A percentile compares a stretch with the other conserved stretches of the same genome.
Conservation (phyloP, 1,140 invertebrate genomes). For the Vollenhovia emeryi region DNA sequence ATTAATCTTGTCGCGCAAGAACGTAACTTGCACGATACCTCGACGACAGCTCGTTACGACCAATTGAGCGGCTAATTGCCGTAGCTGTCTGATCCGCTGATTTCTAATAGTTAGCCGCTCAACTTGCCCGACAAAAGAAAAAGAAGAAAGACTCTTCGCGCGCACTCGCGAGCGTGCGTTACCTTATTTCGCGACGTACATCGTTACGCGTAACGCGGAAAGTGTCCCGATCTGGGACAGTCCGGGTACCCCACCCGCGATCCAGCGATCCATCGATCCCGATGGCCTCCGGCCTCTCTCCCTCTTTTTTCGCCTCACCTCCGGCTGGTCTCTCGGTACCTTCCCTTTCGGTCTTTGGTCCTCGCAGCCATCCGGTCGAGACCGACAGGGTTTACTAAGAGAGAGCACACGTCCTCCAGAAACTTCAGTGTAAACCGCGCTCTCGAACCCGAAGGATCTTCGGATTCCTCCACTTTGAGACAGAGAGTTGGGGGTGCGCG, state of each 20-base stretch:
- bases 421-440: slow-evolving; percentile 82
- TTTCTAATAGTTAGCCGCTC: not conserved
- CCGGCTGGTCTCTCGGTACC: slow-evolving; percentile 3
- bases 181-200: slow-evolving; percentile 27
- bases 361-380: slow-evolving; percentile 74
- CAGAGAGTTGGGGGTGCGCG: slow-evolving; percentile 16
- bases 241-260: slow-evolving; percentile 64
- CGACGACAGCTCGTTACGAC: not conserved
- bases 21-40: not conserved
- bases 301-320: slow-evolving; percentile 44
- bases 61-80: not conserved
- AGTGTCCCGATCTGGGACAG: slow-evolving; percentile 72
- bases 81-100: not conserved
- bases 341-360: slow-evolving; percentile 74
- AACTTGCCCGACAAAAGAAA: not conserved
- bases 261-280: slow-evolving; percentile 64
- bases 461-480: slow-evolving; percentile 50
- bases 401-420: slow-evolving; percentile 78
- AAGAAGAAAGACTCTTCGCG: not conserved
- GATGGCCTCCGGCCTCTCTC: slow-evolving; percentile 53
- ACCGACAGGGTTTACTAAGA: slow-evolving; percentile 81
- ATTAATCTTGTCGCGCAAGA: not conserved
- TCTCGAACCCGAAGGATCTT: slow-evolving; percentile 79
- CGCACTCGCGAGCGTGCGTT: not conserved
- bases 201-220: slow-evolving; percentile 64